phyloP scores from a whole-genome alignment of 2,888 invertebrate genomes.

The Julus scandinavius region DNA sequence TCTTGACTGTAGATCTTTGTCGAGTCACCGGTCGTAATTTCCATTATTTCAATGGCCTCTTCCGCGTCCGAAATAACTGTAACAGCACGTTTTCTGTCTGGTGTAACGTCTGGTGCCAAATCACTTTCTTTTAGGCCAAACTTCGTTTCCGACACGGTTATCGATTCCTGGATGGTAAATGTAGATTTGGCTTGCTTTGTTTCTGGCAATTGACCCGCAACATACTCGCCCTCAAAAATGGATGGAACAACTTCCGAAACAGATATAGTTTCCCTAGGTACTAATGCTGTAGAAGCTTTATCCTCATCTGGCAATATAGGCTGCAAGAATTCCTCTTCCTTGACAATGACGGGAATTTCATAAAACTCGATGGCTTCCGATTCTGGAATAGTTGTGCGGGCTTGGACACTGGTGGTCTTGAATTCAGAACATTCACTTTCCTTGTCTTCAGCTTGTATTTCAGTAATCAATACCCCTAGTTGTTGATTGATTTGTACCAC shows the following conservation, averaged over 20 bases:
- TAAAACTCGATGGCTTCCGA: conserved; percentile 54
- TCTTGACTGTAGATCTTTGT: conserved; percentile 22
- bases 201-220: conserved; percentile 51
- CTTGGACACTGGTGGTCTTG: conserved; percentile 46
- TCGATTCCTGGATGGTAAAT: conserved; percentile 49
- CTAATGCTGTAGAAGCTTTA: conserved; percentile 45
- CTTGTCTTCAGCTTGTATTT: conserved; percentile 52
- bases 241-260: conserved; percentile 54
- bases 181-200: conserved; percentile 49
- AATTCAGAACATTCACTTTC: conserved; percentile 57
- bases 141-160: conserved; percentile 40
- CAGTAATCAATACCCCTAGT: conserved; percentile 46
- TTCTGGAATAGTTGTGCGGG: conserved; percentile 51
- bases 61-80: neutral
- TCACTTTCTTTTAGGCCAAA: conserved; percentile 48
- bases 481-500: neutral
- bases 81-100: conserved; percentile 37
- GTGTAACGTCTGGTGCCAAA: conserved; percentile 1
- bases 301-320: conserved; percentile 21
- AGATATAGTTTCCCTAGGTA: conserved; percentile 54
- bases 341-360: conserved; percentile 52
- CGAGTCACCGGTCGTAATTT: conserved; percentile 39
- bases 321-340: conserved; percentile 56
- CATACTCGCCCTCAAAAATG: conserved; percentile 56
- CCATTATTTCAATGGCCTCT: conserved; percentile 52